Evolutionary conservation across 2,797 vertebrate genomes (phyloP).

Genomic region (Taenioides sp.): DNA sequence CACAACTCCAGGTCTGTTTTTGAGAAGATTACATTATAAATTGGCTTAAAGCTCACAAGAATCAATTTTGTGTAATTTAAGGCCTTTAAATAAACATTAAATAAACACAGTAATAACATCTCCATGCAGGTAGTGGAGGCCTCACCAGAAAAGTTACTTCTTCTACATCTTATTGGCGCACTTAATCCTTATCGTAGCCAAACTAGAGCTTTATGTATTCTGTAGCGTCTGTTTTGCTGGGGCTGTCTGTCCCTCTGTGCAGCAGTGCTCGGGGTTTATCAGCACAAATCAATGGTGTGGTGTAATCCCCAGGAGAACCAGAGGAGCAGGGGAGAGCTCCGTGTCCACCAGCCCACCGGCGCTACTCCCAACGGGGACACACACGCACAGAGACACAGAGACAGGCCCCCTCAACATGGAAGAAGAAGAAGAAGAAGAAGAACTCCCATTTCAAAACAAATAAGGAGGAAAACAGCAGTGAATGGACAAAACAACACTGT

Average conservation of each 20-base stretch:
- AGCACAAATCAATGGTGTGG: constrained; percentile 72
- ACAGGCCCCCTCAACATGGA: constrained; percentile 45
- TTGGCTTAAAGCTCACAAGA: no score
- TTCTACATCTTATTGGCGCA: background rate
- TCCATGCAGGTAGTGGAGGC: no score
- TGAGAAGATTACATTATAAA: no score
- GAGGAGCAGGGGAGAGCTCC: constrained; percentile 60
- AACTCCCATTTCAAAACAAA: background rate
- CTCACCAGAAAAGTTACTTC: background rate
- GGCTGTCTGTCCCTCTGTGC: background rate
- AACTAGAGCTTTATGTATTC: background rate
- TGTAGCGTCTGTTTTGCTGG: background rate
- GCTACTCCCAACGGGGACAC: constrained; percentile 47
- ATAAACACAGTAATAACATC: no score
- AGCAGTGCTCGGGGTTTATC: constrained; percentile 67
- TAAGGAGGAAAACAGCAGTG: background rate
- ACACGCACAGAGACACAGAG: constrained; percentile 42
- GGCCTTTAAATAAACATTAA: no score
- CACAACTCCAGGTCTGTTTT: no score
- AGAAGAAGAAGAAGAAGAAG: background rate
- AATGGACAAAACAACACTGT: background rate
- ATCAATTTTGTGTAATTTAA: no score
- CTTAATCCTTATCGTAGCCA: no score
- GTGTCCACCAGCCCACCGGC: constrained; percentile 54
- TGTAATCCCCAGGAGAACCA: constrained; percentile 56